Percentiles rank a stretch among this genome's conserved stretches.
phyloP scores from a whole-genome alignment of 2,113 vertebrate genomes.

The Myanophis thanlyinensis region DNA sequence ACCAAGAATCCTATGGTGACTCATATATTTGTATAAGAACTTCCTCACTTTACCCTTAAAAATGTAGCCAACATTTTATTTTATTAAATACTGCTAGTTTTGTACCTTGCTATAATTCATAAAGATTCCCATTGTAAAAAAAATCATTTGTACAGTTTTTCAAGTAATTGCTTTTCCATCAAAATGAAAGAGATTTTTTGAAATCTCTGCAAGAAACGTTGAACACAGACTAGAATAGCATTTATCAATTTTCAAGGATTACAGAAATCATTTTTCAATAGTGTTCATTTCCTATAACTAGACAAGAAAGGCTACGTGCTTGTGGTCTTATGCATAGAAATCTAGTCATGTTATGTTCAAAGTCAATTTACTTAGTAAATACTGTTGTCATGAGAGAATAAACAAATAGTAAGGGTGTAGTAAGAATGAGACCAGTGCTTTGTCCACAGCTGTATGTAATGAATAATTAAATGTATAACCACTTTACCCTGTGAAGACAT shows the following conservation, averaged over 20 bases:
- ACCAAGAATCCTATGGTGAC: background rate
- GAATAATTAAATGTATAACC: background rate
- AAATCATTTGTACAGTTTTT: background rate
- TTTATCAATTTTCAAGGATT: background rate
- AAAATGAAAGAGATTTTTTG: background rate
- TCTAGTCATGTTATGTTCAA: background rate
- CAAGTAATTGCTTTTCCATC: background rate
- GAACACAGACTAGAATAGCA: background rate
- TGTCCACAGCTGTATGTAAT: background rate
- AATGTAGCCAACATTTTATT: background rate
- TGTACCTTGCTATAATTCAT: background rate
- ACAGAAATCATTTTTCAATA: background rate
- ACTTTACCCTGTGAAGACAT: constrained; percentile 27
- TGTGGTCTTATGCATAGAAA: background rate
- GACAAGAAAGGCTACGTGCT: background rate
- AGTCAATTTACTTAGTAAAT: background rate
- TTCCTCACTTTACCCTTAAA: background rate
- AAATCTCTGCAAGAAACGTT: background rate
- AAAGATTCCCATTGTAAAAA: background rate
- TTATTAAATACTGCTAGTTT: background rate
- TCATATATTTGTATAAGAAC: background rate
- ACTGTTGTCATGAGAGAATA: background rate
- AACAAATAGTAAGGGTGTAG: background rate
- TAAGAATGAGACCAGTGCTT: background rate
- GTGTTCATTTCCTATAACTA: background rate